These are phyloP conservation scores for Anticlea derivata DNA, from an alignment of 2,888 invertebrate species.

Conservation along the genomic window DNA sequence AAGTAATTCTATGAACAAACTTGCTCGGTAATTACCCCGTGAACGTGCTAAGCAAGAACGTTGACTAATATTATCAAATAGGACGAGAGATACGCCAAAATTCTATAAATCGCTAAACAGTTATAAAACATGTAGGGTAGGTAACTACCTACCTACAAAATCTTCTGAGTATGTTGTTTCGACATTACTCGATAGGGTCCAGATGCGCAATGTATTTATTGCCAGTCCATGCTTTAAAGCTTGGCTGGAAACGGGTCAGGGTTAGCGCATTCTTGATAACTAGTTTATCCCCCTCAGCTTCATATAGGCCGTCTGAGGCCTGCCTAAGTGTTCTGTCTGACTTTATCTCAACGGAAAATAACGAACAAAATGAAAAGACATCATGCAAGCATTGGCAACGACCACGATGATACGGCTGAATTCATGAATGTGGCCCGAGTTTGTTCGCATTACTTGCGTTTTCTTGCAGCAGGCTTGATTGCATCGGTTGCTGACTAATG, in stretches of 20 bases:
- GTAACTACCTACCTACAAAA: too few species aligned
- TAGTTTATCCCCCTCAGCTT: constrained; percentile 26
- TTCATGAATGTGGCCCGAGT: constrained; percentile 12
- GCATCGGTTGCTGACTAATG: constrained; percentile 33
- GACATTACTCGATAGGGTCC: neutral
- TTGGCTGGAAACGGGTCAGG: constrained; percentile 40
- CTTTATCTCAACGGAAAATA: neutral
- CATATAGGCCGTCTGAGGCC: neutral
- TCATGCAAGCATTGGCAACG: constrained; percentile 5
- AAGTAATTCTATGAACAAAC: constrained; percentile 54
- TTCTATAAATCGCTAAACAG: too few species aligned
- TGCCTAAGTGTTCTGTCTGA: neutral
- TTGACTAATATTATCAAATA: neutral
- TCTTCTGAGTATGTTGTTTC: too few species aligned
- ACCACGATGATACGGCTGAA: constrained; percentile 19
- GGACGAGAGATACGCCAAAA: too few species aligned
- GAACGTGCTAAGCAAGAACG: constrained; percentile 35
- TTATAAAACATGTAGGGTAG: too few species aligned
- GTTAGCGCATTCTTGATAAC: constrained; percentile 37
- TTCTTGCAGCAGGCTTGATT: constrained; percentile 28
- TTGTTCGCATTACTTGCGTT: constrained; percentile 34
- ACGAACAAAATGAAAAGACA: constrained; percentile 1
- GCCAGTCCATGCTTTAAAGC: constrained; percentile 19
- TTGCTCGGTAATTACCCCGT: constrained; percentile 41
- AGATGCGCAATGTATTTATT: constrained; percentile 29